These are phyloP conservation scores for Strix uralensis DNA, from an alignment of 2,113 vertebrate genomes.

Conservation along the genomic window DNA sequence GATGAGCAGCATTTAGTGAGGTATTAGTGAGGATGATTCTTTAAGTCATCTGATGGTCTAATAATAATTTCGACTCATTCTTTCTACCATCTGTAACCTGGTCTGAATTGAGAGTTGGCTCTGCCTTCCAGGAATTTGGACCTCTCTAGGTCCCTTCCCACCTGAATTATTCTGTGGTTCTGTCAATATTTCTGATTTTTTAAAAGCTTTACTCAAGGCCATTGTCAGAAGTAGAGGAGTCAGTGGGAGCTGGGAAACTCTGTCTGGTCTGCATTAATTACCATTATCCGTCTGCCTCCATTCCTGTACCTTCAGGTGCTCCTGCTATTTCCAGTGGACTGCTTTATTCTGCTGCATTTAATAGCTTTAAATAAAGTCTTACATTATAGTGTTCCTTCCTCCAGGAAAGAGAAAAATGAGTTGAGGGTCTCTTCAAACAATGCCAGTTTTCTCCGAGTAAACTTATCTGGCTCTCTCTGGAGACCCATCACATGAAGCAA, in stretches of 20 bases:
- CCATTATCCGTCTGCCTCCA: background rate
- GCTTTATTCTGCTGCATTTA: slow-evolving; percentile 32
- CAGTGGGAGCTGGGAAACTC: background rate
- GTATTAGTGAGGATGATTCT: slow-evolving; percentile 50
- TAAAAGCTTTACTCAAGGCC: slow-evolving; percentile 33
- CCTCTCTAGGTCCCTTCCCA: background rate
- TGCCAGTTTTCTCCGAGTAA: slow-evolving; percentile 52
- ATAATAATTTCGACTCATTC: background rate
- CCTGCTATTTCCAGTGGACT: background rate
- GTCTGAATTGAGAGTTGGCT: background rate
- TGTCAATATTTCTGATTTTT: background rate
- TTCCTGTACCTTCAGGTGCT: slow-evolving; percentile 36
- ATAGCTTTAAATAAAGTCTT: slow-evolving; percentile 49
- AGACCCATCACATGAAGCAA: slow-evolving; percentile 69
- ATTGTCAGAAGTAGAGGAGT: slow-evolving; percentile 2
- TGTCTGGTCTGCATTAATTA: background rate
- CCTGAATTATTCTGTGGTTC: background rate
- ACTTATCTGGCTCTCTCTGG: slow-evolving; percentile 65
- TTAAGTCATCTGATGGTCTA: background rate
- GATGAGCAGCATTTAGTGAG: slow-evolving; percentile 50
- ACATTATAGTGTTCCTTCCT: slow-evolving; percentile 23
- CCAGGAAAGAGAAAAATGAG: slow-evolving; percentile 24
- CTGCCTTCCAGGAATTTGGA: background rate
- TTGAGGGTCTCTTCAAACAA: slow-evolving; percentile 63
- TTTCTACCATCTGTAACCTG: slow-evolving; percentile 42